phyloP scores from a whole-genome alignment of 2,888 invertebrate species.

The Conops quadrifasciatus region DNA sequence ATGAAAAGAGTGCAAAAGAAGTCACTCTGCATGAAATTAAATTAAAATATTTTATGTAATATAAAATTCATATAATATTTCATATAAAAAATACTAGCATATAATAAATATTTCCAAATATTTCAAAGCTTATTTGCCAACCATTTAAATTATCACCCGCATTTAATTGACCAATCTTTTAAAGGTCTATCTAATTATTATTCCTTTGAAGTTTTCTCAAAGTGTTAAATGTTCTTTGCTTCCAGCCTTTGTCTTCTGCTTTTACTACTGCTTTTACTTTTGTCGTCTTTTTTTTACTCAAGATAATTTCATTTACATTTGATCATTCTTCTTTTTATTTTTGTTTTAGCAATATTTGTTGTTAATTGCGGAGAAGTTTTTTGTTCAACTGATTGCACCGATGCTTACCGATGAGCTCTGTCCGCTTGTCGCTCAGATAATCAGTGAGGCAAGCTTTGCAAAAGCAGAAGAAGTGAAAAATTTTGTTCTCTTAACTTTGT shows the following conservation, averaged over 20 bases:
- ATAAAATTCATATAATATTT: constrained; percentile 5
- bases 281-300: background rate
- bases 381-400: constrained; percentile 20
- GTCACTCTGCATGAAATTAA: constrained; percentile 26
- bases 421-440: background rate
- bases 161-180: background rate
- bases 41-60: constrained; percentile 12
- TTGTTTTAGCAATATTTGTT: constrained; percentile 25
- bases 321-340: constrained; percentile 26
- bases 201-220: constrained; percentile 19
- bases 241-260: background rate
- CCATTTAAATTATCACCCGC: background rate
- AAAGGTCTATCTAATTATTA: constrained; percentile 27
- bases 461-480: background rate
- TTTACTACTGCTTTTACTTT: background rate
- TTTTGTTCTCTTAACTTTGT: background rate
- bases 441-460: no score
- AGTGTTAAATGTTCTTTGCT: constrained; percentile 15
- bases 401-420: constrained; percentile 16
- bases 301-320: constrained; percentile 20
- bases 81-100: background rate
- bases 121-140: constrained; percentile 7
- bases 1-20: background rate
- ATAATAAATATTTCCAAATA: background rate
- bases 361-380: constrained; percentile 12